These are phyloP conservation scores for Bubo scandiacus DNA, from an alignment of 2,113 vertebrate species.

Conservation along the genomic window DNA sequence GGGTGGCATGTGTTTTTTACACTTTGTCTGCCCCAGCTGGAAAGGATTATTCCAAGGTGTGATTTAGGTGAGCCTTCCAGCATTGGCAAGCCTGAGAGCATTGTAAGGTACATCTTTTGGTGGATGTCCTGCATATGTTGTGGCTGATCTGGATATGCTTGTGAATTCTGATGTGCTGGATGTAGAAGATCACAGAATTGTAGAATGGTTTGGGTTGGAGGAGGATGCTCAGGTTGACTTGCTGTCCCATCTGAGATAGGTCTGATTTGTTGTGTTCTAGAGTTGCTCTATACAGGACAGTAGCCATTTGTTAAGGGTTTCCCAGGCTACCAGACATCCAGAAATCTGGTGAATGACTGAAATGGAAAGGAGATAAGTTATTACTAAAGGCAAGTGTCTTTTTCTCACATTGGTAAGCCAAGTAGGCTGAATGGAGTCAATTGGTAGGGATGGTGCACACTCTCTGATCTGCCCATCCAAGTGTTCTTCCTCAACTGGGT, in stretches of 20 bases:
- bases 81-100: not conserved
- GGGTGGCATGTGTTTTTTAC: not conserved
- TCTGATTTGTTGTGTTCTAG: not conserved
- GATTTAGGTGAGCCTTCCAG: not conserved
- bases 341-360: not conserved
- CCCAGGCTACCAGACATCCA: not conserved
- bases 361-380: not conserved
- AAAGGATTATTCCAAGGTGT: not conserved
- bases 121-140: not conserved
- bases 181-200: not conserved
- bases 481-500: not conserved
- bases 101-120: not conserved
- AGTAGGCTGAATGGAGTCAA: not conserved
- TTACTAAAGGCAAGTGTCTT: not conserved
- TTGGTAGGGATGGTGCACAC: not conserved
- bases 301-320: not conserved
- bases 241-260: not conserved
- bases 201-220: no score
- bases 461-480: not conserved
- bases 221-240: not conserved
- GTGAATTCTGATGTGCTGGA: not conserved
- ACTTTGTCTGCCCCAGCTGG: not conserved
- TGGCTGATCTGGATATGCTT: not conserved
- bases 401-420: accelerated
- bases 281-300: not conserved